These are phyloP conservation scores for Plutomurus gul DNA, from an alignment of 1,140 invertebrate species.

Conservation along the genomic window DNA sequence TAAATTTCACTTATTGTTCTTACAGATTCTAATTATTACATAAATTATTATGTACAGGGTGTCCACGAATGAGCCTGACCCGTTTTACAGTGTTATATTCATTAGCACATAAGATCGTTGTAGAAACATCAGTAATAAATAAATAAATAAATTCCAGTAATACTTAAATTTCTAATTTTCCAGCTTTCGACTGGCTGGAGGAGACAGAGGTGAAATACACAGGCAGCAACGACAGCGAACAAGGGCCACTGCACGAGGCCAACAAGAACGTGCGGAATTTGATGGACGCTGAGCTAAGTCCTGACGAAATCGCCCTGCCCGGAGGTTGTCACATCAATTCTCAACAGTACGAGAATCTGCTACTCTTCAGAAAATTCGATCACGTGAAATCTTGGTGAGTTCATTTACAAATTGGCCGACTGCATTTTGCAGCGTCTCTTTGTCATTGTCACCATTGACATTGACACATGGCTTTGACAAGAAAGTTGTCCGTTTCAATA, in stretches of 20 bases:
- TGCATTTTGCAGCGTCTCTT: not conserved
- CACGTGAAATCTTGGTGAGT: constrained; percentile 42
- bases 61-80: no score
- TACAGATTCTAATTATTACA: no score
- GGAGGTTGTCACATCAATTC: constrained; percentile 41
- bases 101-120: no score
- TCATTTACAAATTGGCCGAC: not conserved
- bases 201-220: constrained; percentile 38
- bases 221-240: not conserved
- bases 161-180: no score
- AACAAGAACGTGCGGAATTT: not conserved
- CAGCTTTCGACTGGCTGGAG: constrained; percentile 46
- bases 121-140: no score
- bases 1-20: not conserved
- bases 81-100: no score
- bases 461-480: not conserved
- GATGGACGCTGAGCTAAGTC: not conserved
- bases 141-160: no score
- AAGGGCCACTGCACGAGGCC: not conserved
- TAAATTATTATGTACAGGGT: no score
- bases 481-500: not conserved
- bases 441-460: not conserved
- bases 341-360: constrained; percentile 42
- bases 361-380: constrained; percentile 37
- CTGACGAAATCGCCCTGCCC: constrained; percentile 35